A percentile compares a stretch with the other conserved stretches of the same genome.
Conservation (phyloP, 2,888 invertebrate genomes). For the Chesias legatella region DNA sequence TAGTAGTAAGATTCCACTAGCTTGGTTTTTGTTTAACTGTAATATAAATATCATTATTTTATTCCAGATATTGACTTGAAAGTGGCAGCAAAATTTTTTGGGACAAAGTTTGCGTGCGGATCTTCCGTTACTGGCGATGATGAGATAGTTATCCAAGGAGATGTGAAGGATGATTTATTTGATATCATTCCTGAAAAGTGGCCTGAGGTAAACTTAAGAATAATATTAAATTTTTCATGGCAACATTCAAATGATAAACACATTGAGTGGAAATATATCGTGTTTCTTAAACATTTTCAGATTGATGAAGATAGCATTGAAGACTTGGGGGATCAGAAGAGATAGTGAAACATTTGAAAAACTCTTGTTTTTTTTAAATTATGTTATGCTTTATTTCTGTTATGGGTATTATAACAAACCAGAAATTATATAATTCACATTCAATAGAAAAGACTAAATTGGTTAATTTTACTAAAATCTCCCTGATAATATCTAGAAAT, state of each 20-base stretch:
- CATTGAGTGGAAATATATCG: too few species aligned
- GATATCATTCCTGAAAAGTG: conserved; percentile 99
- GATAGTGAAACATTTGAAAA: conserved; percentile 77
- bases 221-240: too few species aligned
- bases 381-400: conserved; percentile 40
- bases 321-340: conserved; percentile 94
- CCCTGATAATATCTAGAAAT: neutral
- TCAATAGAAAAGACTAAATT: too few species aligned
- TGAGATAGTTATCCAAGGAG: conserved; percentile 99
- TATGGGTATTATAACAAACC: too few species aligned
- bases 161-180: conserved; percentile 98
- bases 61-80: conserved; percentile 96
- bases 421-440: too few species aligned
- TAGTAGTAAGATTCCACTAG: neutral
- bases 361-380: conserved; percentile 26
- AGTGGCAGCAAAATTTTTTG: conserved; percentile 98
- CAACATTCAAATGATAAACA: too few species aligned
- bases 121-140: conserved; percentile 99
- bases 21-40: neutral
- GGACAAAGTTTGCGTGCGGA: conserved; percentile 99
- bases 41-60: conserved; percentile 3
- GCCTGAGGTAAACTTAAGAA: conserved; percentile 90
- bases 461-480: too few species aligned
- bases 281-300: conserved; percentile 31
- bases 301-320: conserved; percentile 95